Evolutionary conservation across 2,797 vertebrate genomes (phyloP).

Genomic region (Peromyscus aztecus): DNA sequence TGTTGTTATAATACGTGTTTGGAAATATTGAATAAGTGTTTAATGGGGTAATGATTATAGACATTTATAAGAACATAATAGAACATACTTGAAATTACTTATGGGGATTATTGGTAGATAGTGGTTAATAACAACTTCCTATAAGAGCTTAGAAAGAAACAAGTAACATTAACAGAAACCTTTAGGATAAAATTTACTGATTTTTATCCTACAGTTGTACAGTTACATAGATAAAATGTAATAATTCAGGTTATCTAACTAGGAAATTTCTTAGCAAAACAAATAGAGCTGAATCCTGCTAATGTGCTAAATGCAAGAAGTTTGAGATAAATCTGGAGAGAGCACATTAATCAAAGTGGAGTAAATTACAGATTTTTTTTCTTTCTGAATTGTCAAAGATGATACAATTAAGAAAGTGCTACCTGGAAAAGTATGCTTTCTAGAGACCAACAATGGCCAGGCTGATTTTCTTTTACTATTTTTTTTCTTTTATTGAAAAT

Average conservation of each 20-base stretch:
- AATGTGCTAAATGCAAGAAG: background rate
- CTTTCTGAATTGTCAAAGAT: background rate
- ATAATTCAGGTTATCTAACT: background rate
- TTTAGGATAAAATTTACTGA: background rate
- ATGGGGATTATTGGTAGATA: background rate
- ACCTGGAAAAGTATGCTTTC: background rate
- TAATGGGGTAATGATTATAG: background rate
- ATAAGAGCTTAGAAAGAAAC: background rate
- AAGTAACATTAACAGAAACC: background rate
- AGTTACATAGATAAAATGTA: background rate
- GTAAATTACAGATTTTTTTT: background rate
- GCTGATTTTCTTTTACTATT: background rate
- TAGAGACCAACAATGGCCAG: background rate
- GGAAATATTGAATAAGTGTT: background rate
- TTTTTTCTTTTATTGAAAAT: background rate
- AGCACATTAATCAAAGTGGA: background rate
- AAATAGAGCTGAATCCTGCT: background rate
- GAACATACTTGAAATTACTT: background rate
- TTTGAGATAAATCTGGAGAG: background rate
- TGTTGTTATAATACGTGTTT: background rate
- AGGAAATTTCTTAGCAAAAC: background rate
- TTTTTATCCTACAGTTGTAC: background rate
- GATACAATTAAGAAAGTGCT: background rate
- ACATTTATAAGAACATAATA: background rate
- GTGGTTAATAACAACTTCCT: background rate